Evolutionary conservation across 2,888 invertebrate genomes (phyloP).

Genomic region (Mythimna vitellina): DNA sequence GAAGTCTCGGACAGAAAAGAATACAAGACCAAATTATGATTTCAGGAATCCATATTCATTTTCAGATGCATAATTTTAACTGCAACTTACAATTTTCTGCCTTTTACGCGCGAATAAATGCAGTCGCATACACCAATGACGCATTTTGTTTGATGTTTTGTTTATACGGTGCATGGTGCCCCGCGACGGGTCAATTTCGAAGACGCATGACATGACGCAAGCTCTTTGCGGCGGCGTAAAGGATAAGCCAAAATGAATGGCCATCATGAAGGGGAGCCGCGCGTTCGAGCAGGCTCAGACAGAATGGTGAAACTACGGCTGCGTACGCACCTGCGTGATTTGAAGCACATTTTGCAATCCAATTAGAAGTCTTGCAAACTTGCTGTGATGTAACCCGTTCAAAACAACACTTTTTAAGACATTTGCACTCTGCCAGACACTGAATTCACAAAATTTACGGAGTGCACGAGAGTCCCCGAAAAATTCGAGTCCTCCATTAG

Average conservation of each 20-base stretch:
- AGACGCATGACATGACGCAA: slow-evolving; percentile 89
- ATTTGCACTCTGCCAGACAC: slow-evolving; percentile 84
- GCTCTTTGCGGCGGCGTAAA: slow-evolving; percentile 90
- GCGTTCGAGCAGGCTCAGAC: slow-evolving; percentile 97
- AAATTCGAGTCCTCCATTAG: slow-evolving; percentile 89
- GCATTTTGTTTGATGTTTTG: slow-evolving; percentile 82
- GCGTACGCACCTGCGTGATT: slow-evolving; percentile 99
- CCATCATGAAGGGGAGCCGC: slow-evolving; percentile 90
- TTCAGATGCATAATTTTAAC: slow-evolving; percentile 40
- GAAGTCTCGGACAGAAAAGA: slow-evolving; percentile 4
- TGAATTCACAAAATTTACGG: slow-evolving; percentile 82
- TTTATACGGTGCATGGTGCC: slow-evolving; percentile 83
- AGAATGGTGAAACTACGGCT: slow-evolving; percentile 96
- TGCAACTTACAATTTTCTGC: slow-evolving; percentile 48
- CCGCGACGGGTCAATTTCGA: slow-evolving; percentile 82
- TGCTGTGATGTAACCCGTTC: slow-evolving; percentile 89
- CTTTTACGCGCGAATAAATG: slow-evolving; percentile 53
- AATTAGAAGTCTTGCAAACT: slow-evolving; percentile 84
- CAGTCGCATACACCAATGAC: slow-evolving; percentile 67
- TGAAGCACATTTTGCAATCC: slow-evolving; percentile 88
- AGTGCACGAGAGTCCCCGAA: slow-evolving; percentile 87
- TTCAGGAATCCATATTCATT: slow-evolving; percentile 31
- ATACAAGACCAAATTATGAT: slow-evolving; percentile 25
- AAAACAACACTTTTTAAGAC: slow-evolving; percentile 87
- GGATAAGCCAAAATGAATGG: slow-evolving; percentile 90